These are phyloP conservation scores for Hemibagrus guttatus DNA, from an alignment of 2,797 vertebrate species.

Conservation along the genomic window DNA sequence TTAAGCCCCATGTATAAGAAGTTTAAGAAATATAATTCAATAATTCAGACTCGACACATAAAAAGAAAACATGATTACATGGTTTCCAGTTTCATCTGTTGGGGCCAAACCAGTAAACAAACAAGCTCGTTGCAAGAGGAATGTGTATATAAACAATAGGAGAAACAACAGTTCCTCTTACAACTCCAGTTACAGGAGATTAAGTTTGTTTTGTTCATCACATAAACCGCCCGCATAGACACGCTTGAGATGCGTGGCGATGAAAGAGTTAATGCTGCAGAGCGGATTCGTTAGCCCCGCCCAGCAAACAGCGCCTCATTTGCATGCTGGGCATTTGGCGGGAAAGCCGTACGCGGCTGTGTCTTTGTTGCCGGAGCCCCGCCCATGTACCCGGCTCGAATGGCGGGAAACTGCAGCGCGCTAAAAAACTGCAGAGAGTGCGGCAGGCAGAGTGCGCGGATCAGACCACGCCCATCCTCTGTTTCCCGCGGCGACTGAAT, in stretches of 20 bases:
- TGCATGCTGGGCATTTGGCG: slow-evolving; percentile 63
- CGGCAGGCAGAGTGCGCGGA: slow-evolving; percentile 38
- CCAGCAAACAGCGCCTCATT: slow-evolving; percentile 39
- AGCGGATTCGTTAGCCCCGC: slow-evolving; percentile 37
- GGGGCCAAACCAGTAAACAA: neutral
- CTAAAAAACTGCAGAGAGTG: slow-evolving; percentile 56
- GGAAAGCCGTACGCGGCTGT: slow-evolving; percentile 52
- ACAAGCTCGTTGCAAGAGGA: neutral
- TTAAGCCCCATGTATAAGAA: neutral
- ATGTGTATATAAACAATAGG: slow-evolving; percentile 3
- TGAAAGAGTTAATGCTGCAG: slow-evolving; percentile 55
- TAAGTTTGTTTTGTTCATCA: neutral
- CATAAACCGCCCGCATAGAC: neutral
- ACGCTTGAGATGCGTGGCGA: slow-evolving; percentile 15
- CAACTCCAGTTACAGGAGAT: neutral
- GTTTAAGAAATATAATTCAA: neutral
- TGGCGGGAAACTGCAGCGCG: slow-evolving; percentile 77
- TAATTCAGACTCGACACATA: neutral
- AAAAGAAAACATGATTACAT: neutral
- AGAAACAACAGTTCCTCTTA: neutral
- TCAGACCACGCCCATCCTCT: slow-evolving; percentile 45
- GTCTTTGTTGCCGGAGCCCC: slow-evolving; percentile 64
- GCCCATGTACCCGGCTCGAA: slow-evolving; percentile 68
- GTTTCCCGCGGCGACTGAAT: slow-evolving; percentile 44
- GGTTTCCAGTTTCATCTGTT: neutral